Conservation (phyloP, 2,113 vertebrate species). For the Apteryx mantelli region DNA sequence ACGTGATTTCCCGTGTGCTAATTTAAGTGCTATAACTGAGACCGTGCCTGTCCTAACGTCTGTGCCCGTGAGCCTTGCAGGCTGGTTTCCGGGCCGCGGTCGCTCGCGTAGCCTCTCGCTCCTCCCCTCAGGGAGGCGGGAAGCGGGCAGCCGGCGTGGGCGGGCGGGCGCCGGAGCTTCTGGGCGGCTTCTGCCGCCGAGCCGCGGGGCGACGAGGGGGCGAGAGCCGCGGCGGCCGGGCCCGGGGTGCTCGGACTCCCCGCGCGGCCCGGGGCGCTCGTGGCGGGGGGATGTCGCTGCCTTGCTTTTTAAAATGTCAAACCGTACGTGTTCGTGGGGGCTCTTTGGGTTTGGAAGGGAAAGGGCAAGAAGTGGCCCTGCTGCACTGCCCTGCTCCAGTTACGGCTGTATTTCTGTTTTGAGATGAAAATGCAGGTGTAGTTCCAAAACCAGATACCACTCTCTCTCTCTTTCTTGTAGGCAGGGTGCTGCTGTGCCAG, state of each 20-base stretch:
- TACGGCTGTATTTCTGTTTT: constrained; percentile 32
- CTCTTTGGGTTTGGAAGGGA: background rate
- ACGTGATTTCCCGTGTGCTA: fast-evolving
- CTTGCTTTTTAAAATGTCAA: background rate
- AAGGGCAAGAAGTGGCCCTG: background rate
- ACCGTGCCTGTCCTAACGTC: fast-evolving
- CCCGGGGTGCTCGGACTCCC: too few species aligned
- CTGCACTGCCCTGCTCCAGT: background rate
- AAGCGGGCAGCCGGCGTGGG: fast-evolving
- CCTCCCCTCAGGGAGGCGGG: background rate
- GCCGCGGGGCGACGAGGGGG: background rate
- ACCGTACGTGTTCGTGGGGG: background rate
- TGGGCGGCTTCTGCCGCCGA: background rate
- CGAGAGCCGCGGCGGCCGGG: background rate
- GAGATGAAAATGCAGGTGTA: constrained; percentile 31
- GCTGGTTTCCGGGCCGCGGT: fast-evolving
- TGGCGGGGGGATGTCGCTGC: background rate
- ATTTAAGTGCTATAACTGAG: fast-evolving
- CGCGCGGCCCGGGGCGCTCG: too few species aligned
- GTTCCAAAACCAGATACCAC: constrained; percentile 74
- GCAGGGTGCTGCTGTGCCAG: constrained; percentile 86
- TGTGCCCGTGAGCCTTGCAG: background rate
- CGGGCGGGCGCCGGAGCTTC: too few species aligned
- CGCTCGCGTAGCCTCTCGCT: background rate
- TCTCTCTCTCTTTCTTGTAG: constrained; percentile 80